Conservation (phyloP, 2,113 vertebrate species). For the Pseudorectes ferrugineus region DNA sequence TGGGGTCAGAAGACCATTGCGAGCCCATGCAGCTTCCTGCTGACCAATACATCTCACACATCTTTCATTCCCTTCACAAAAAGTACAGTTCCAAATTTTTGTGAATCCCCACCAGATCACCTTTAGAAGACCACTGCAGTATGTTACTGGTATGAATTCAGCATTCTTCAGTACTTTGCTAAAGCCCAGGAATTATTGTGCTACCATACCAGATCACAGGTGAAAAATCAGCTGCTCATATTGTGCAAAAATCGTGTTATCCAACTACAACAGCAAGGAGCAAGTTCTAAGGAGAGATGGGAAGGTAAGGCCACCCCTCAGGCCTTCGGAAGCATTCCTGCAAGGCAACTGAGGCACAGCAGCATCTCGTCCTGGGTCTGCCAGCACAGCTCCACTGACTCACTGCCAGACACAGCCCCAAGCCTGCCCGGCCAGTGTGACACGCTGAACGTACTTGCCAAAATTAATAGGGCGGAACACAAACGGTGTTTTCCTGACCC, state of each 20-base stretch:
- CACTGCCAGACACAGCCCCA: background rate
- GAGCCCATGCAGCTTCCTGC: rapidly evolving
- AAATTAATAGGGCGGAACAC: background rate
- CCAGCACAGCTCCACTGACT: background rate
- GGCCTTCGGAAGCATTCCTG: background rate
- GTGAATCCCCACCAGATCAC: background rate
- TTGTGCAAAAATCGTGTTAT: background rate
- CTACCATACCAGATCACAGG: background rate
- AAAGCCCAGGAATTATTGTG: background rate
- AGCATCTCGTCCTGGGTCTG: background rate
- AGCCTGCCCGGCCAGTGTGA: background rate
- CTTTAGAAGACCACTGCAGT: background rate
- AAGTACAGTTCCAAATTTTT: background rate
- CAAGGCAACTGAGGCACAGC: background rate
- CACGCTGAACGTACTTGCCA: rapidly evolving
- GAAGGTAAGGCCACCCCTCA: background rate
- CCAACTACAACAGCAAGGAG: background rate
- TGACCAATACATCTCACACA: background rate
- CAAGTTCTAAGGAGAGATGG: background rate
- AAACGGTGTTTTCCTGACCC: background rate
- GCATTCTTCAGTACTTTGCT: background rate
- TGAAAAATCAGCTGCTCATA: background rate
- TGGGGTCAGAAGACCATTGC: background rate
- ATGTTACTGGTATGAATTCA: background rate
- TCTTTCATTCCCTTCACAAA: background rate